Percentiles rank a stretch among this genome's conserved stretches.
Evolutionary conservation across 2,797 vertebrate genomes (phyloP).

Genomic region (Pagetopsis macropterus): DNA sequence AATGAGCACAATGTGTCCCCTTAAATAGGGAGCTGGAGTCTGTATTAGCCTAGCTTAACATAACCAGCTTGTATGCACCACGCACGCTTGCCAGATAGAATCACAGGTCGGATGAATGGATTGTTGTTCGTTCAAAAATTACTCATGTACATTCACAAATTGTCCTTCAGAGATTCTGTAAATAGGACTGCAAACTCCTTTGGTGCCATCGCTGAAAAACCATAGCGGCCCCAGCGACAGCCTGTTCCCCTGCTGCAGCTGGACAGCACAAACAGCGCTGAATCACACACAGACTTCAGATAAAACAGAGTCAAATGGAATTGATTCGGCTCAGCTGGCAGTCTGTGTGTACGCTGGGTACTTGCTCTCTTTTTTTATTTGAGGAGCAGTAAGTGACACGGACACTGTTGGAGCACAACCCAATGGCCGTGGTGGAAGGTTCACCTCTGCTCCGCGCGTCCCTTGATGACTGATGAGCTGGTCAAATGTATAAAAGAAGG

Average conservation of each 20-base stretch:
- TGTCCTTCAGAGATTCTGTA: background rate
- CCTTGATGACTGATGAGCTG: too few relatives aligned
- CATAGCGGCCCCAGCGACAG: background rate
- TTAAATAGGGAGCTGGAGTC: background rate
- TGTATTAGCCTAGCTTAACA: background rate
- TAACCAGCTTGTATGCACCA: background rate
- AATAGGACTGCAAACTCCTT: background rate
- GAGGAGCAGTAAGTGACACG: background rate
- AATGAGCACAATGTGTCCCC: too few relatives aligned
- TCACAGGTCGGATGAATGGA: background rate
- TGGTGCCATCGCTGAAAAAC: background rate
- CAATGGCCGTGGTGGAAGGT: too few relatives aligned
- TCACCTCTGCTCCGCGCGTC: too few relatives aligned
- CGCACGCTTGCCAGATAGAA: background rate
- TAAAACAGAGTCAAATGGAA: conserved; percentile 39
- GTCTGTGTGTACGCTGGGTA: conserved; percentile 27
- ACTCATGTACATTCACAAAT: background rate
- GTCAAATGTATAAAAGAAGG: too few relatives aligned
- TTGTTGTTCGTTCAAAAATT: background rate
- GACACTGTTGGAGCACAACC: too few relatives aligned
- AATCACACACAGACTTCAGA: conserved; percentile 18
- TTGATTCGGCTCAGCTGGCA: conserved; percentile 35
- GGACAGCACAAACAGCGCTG: background rate
- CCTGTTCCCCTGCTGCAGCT: background rate
- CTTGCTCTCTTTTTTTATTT: conserved; percentile 19